Evolutionary conservation across 2,888 invertebrate genomes (phyloP).

Genomic region (Glyphotaelius pellucidus): DNA sequence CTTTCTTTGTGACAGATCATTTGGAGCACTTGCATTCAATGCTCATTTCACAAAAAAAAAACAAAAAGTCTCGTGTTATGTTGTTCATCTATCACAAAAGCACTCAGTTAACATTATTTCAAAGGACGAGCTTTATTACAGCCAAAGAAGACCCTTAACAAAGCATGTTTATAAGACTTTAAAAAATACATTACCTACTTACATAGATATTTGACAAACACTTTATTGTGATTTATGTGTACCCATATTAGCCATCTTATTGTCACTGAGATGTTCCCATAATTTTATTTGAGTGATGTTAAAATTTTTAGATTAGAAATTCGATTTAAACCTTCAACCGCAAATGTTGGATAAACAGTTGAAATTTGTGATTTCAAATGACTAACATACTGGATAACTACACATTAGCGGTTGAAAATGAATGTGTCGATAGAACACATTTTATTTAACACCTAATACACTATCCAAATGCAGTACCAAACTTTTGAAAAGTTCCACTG

Average conservation of each 20-base stretch:
- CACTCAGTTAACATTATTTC: background rate
- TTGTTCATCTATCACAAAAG: background rate
- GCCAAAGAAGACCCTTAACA: background rate
- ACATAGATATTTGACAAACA: background rate
- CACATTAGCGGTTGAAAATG: background rate
- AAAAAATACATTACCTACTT: background rate
- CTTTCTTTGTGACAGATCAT: background rate
- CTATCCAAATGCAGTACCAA: background rate
- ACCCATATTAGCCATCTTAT: background rate
- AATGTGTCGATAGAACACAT: background rate
- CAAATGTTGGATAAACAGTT: background rate
- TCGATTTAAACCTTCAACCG: background rate
- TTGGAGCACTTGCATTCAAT: slow-evolving; percentile 27
- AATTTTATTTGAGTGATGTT: background rate
- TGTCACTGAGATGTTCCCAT: background rate
- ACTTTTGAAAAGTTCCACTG: background rate
- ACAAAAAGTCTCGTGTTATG: background rate
- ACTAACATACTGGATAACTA: background rate
- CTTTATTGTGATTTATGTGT: background rate
- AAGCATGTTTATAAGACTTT: background rate
- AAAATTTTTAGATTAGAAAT: background rate
- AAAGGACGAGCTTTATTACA: background rate
- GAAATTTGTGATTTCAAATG: background rate
- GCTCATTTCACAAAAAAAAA: slow-evolving; percentile 26
- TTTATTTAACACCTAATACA: background rate